Percentiles rank a stretch among this genome's conserved stretches.
These are phyloP conservation scores for Allolobophora icterica DNA, from an alignment of 2,888 invertebrate genomes.

Conservation along the genomic window DNA sequence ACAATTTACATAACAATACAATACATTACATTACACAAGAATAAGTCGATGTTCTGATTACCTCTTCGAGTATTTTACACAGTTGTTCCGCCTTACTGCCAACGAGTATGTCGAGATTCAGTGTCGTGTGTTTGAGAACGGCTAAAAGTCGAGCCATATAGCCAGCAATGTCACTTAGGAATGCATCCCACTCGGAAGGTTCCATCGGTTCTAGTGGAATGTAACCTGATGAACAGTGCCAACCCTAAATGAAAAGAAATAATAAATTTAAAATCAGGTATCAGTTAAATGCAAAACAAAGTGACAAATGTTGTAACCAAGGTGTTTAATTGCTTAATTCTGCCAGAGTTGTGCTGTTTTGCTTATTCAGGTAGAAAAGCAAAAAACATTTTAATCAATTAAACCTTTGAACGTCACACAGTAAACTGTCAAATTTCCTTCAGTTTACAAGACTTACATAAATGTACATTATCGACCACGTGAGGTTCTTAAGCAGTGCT, in stretches of 20 bases:
- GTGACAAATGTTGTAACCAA: too few species aligned
- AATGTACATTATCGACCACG: too few species aligned
- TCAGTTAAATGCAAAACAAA: not conserved
- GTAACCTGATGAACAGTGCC: conserved; percentile 55
- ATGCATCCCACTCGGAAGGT: conserved; percentile 50
- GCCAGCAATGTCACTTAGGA: conserved; percentile 49
- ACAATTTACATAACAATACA: not conserved
- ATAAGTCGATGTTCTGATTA: conserved; percentile 36
- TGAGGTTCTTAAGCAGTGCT: too few species aligned
- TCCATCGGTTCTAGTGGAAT: conserved; percentile 50
- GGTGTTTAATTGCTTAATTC: too few species aligned
- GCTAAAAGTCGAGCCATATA: conserved; percentile 57
- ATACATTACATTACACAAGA: not conserved
- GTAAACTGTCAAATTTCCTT: too few species aligned
- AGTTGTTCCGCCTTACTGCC: conserved; percentile 53
- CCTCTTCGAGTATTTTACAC: conserved; percentile 57
- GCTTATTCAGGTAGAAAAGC: too few species aligned
- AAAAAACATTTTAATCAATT: too few species aligned
- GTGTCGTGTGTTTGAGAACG: conserved; percentile 56
- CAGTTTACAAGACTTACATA: too few species aligned
- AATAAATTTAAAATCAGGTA: not conserved
- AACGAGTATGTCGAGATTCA: conserved; percentile 42
- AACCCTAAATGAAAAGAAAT: conserved; percentile 52
- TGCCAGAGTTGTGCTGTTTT: too few species aligned
- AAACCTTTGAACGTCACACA: too few species aligned